Conservation (phyloP, 1,140 invertebrate species). For the Branchinecta lynchi region DNA sequence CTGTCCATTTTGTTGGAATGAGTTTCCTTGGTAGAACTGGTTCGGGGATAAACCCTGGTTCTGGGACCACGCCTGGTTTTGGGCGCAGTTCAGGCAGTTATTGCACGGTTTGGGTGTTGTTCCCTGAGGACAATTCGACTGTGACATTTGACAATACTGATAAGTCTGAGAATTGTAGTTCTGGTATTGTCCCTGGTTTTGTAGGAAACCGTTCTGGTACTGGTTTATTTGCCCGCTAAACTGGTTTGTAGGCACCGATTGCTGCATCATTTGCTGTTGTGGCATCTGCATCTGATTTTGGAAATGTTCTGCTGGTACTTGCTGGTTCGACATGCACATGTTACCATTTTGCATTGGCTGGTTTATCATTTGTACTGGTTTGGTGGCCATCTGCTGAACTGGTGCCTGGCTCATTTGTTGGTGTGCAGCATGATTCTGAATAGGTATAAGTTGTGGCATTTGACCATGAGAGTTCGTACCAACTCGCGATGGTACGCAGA, state of each 20-base stretch:
- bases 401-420: slow-evolving; percentile 12
- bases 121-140: slow-evolving; percentile 26
- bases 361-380: not conserved
- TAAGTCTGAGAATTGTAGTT: not conserved
- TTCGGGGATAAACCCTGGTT: slow-evolving; percentile 3
- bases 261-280: not conserved
- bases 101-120: slow-evolving; percentile 24
- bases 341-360: not conserved
- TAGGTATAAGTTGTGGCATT: too few species aligned
- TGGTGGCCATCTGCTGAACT: not conserved
- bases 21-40: not conserved
- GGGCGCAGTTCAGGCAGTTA: slow-evolving; percentile 20
- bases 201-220: not conserved
- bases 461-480: too few species aligned
- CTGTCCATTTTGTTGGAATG: not conserved
- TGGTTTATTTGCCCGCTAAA: not conserved
- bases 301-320: not conserved
- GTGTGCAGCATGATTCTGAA: slow-evolving; percentile 10
- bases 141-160: not conserved
- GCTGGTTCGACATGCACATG: not conserved
- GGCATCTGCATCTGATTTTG: not conserved
- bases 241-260: not conserved
- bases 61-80: slow-evolving; percentile 2
- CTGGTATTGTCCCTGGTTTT: not conserved
- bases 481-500: too few species aligned